Percentiles rank a stretch among this genome's conserved stretches.
Conservation (phyloP, 2,888 invertebrate species). For the Melipona beecheii region DNA sequence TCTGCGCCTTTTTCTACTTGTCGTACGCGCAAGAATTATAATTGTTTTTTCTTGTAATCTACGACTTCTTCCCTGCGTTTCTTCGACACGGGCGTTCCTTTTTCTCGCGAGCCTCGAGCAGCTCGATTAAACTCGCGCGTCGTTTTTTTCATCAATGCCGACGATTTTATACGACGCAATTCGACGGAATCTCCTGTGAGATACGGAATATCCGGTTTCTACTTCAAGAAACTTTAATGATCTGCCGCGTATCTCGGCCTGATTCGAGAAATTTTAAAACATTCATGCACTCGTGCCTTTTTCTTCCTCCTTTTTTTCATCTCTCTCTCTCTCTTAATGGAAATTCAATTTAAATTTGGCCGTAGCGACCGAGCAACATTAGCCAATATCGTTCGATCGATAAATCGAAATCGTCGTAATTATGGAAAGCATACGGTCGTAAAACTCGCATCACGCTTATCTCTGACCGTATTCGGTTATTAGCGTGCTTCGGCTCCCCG, state of each 20-base stretch:
- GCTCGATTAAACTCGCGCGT: neutral
- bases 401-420: conserved; percentile 62
- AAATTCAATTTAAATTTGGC: conserved; percentile 64
- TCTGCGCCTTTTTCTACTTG: neutral
- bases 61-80: neutral
- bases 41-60: conserved; percentile 17
- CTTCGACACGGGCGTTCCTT: neutral
- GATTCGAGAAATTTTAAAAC: neutral
- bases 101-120: neutral
- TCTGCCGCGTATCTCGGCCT: too few relatives aligned
- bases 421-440: conserved; percentile 26
- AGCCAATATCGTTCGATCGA: conserved; percentile 48
- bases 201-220: neutral
- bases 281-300: neutral
- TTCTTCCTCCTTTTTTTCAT: neutral
- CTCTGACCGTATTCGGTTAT: conserved; percentile 26
- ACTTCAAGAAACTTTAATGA: conserved; percentile 2
- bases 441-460: conserved; percentile 37
- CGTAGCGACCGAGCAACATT: conserved; percentile 5
- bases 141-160: neutral
- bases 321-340: neutral
- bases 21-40: neutral
- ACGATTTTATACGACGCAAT: conserved; percentile 16
- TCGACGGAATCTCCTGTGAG: neutral
- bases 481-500: conserved; percentile 40